phyloP scores from a whole-genome alignment of 2,888 invertebrate genomes.

The Apotomis capreana region DNA sequence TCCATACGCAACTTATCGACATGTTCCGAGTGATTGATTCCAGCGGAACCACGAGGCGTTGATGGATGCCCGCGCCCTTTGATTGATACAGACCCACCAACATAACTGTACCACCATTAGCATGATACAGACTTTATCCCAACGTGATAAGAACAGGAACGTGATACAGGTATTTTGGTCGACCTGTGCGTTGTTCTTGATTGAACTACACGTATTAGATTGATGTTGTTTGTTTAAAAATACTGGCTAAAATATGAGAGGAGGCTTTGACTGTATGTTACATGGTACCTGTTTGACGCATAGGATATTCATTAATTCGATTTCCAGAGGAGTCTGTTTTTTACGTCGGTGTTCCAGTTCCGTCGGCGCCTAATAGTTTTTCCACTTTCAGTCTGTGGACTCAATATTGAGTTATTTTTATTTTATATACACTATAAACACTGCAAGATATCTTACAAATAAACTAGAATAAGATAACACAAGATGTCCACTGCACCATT shows the following conservation, averaged over 20 bases:
- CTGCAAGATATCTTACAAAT: too few species aligned
- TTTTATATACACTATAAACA: too few species aligned
- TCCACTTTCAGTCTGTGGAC: too few species aligned
- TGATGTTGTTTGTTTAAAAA: conserved; percentile 6
- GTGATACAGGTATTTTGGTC: conserved; percentile 4
- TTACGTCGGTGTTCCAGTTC: too few species aligned
- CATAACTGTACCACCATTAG: background rate
- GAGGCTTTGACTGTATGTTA: too few species aligned
- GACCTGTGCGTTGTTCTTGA: conserved; percentile 18
- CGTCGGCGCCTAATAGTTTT: too few species aligned
- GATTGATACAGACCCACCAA: conserved; percentile 25
- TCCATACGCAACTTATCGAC: conserved; percentile 26
- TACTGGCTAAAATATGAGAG: background rate
- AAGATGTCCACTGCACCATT: too few species aligned
- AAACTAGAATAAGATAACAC: too few species aligned
- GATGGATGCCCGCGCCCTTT: conserved; percentile 31
- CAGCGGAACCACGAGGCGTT: conserved; percentile 23
- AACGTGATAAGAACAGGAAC: background rate
- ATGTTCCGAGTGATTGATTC: conserved; percentile 32
- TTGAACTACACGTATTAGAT: conserved; percentile 10
- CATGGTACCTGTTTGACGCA: too few species aligned
- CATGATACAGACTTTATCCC: background rate
- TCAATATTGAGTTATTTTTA: too few species aligned
- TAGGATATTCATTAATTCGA: too few species aligned
- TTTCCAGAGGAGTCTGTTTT: too few species aligned